These are phyloP conservation scores for Tricholaema leucomelas DNA, from an alignment of 2,113 vertebrate species.

Conservation along the genomic window DNA sequence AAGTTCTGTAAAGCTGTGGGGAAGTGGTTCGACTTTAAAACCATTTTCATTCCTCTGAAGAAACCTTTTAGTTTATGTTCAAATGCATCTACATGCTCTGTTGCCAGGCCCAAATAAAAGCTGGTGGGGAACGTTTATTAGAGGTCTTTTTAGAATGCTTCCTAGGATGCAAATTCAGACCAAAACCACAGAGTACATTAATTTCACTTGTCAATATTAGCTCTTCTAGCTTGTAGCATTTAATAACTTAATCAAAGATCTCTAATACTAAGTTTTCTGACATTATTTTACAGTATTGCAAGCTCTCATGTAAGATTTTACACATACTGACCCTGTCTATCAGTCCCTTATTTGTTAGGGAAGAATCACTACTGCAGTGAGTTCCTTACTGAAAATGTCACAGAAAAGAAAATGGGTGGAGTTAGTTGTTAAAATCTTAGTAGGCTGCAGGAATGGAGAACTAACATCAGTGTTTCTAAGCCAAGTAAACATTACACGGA, in stretches of 20 bases:
- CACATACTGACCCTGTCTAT: fast-evolving
- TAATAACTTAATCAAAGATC: neutral
- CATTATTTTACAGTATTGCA: neutral
- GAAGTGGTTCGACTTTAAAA: neutral
- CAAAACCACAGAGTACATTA: neutral
- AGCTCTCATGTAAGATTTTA: fast-evolving
- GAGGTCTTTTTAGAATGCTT: neutral
- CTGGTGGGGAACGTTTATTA: neutral
- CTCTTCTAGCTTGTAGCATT: neutral
- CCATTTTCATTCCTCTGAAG: neutral
- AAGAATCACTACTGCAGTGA: neutral
- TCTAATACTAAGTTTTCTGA: neutral
- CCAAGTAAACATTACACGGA: neutral
- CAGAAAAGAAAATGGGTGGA: neutral
- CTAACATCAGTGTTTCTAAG: neutral
- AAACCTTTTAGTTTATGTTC: neutral
- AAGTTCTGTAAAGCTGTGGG: neutral
- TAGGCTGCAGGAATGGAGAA: neutral
- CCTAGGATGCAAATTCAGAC: neutral
- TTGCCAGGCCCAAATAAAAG: neutral
- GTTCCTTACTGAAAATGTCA: neutral
- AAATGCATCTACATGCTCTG: neutral
- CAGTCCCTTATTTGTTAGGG: neutral
- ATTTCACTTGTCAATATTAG: neutral
- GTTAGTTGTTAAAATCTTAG: neutral